Percentiles rank a stretch among this genome's conserved stretches.
Evolutionary conservation across 2,888 invertebrate species (phyloP).

Genomic region (Phyllotreta striolata): DNA sequence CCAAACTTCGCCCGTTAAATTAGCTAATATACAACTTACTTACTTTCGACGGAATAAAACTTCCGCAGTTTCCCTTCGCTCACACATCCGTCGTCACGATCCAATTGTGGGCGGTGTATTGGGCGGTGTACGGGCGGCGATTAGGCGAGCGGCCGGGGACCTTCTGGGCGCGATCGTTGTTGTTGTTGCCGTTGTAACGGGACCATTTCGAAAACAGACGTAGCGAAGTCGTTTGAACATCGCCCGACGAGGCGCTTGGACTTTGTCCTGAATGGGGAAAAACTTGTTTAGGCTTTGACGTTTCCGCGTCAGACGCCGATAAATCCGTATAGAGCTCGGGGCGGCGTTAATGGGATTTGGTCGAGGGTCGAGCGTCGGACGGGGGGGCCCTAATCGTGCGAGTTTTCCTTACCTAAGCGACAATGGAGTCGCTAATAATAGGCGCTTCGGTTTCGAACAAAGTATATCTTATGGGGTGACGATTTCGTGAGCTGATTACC

Average conservation of each 20-base stretch:
- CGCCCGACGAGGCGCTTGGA: conserved; percentile 59
- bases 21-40: not conserved
- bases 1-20: too few species aligned
- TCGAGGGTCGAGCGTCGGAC: too few species aligned
- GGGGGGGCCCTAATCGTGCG: too few species aligned
- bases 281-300: conserved; percentile 1
- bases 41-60: conserved; percentile 31
- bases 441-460: too few species aligned
- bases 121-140: conserved; percentile 52
- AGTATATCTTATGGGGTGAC: too few species aligned
- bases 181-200: conserved; percentile 53
- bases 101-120: conserved; percentile 53
- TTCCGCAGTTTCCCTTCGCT: conserved; percentile 47
- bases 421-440: too few species aligned
- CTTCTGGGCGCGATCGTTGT: conserved; percentile 44
- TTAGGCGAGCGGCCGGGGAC: conserved; percentile 42
- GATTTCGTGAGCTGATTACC: too few species aligned
- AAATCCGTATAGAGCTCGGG: not conserved
- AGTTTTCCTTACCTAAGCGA: too few species aligned
- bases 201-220: conserved; percentile 57
- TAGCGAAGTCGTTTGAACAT: conserved; percentile 56
- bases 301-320: not conserved
- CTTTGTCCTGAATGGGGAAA: conserved; percentile 54
- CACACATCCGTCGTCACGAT: conserved; percentile 58
- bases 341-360: not conserved